Conservation (phyloP, 2,888 invertebrate species). For the Drosophila setosimentum region DNA sequence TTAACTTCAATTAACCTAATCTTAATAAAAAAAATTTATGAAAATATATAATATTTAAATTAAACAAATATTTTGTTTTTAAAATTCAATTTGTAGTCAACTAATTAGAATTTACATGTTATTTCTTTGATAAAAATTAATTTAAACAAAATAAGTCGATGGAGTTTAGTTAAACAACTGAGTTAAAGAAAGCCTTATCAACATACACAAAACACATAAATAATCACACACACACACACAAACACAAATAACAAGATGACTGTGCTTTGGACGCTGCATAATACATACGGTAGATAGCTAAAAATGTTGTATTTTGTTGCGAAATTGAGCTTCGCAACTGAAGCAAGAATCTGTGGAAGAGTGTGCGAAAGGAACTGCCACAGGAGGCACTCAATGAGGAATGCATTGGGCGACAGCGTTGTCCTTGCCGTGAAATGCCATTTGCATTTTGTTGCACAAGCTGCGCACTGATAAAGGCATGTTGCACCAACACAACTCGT, state of each 20-base stretch:
- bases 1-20: background rate
- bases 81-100: background rate
- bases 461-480: slow-evolving; percentile 58
- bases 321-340: slow-evolving; percentile 77
- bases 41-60: background rate
- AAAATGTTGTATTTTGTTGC: slow-evolving; percentile 76
- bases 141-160: slow-evolving; percentile 50
- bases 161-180: slow-evolving; percentile 32
- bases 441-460: slow-evolving; percentile 52
- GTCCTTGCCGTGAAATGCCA: slow-evolving; percentile 58
- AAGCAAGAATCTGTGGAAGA: slow-evolving; percentile 60
- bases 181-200: slow-evolving; percentile 42
- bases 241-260: slow-evolving; percentile 4
- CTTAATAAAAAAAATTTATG: background rate
- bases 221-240: slow-evolving; percentile 22
- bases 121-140: slow-evolving; percentile 6
- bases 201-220: slow-evolving; percentile 5
- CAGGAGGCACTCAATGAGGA: slow-evolving; percentile 66
- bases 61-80: background rate
- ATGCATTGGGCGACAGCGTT: slow-evolving; percentile 58
- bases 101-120: background rate
- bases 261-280: slow-evolving; percentile 46
- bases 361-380: slow-evolving; percentile 41
- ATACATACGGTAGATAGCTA: slow-evolving; percentile 48
- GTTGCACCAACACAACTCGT: slow-evolving; percentile 23